phyloP scores from a whole-genome alignment of 2,888 invertebrate genomes.

The Pristionchus maxplancki region DNA sequence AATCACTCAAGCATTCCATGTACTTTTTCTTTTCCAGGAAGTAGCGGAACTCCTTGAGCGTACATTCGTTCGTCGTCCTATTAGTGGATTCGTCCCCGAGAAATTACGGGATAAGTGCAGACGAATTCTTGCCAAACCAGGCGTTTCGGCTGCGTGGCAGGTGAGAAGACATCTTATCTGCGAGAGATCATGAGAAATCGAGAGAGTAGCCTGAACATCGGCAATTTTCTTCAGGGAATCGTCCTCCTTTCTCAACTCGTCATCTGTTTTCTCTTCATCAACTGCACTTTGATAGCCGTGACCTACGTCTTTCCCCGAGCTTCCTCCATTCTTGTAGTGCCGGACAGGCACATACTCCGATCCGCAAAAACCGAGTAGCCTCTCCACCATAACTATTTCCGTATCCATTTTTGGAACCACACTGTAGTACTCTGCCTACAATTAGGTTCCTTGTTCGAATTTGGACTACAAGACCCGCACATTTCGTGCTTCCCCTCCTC shows the following conservation, averaged over 20 bases:
- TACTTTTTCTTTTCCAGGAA: background rate
- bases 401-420: background rate
- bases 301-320: slow-evolving; percentile 47
- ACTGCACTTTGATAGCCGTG: background rate
- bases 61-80: slow-evolving; percentile 16
- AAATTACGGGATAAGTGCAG: background rate
- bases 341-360: slow-evolving; percentile 47
- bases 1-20: background rate
- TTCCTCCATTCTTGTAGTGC: slow-evolving; percentile 38
- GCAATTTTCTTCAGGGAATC: background rate
- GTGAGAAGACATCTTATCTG: background rate
- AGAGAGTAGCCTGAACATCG: background rate
- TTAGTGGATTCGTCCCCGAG: background rate
- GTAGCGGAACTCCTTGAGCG: slow-evolving; percentile 46
- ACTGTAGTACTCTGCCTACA: too few species aligned
- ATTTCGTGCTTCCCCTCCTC: background rate
- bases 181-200: background rate
- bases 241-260: slow-evolving; percentile 28
- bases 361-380: background rate
- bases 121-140: background rate
- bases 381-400: background rate
- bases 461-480: background rate
- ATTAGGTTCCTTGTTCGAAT: background rate
- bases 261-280: slow-evolving; percentile 50
- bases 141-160: background rate